These are phyloP conservation scores for Calephelis virginiensis DNA, from an alignment of 1,140 invertebrate species.

Conservation along the genomic window DNA sequence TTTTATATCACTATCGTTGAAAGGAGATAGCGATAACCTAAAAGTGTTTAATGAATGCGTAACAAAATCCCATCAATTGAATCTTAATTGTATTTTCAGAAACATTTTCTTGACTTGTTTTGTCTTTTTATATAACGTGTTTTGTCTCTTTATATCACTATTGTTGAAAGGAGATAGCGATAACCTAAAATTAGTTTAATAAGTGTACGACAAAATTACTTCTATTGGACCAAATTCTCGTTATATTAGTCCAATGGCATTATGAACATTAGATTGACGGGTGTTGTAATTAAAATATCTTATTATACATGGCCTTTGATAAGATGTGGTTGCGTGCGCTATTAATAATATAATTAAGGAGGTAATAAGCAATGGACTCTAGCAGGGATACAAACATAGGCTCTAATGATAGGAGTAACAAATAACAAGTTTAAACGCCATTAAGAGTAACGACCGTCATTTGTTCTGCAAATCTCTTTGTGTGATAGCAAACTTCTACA, in stretches of 20 bases:
- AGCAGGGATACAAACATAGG: too few relatives aligned
- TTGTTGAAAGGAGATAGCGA: too few relatives aligned
- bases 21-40: too few relatives aligned
- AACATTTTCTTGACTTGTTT: too few relatives aligned
- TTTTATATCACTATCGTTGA: too few relatives aligned
- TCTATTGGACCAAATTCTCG: not conserved
- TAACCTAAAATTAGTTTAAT: not conserved
- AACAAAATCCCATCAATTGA: too few relatives aligned
- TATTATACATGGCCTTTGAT: conserved; percentile 25
- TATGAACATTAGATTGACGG: not conserved
- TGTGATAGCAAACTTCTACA: not conserved
- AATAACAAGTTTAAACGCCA: conserved; percentile 35
- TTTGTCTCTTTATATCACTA: too few relatives aligned
- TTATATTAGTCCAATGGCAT: not conserved
- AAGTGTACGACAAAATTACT: not conserved
- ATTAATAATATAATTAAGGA: conserved; percentile 1
- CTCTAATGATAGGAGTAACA: conserved; percentile 9
- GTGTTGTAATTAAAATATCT: not conserved
- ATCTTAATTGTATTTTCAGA: too few relatives aligned
- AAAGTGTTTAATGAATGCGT: too few relatives aligned
- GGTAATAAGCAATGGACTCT: not conserved
- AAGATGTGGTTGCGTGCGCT: conserved; percentile 53
- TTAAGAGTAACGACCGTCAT: conserved; percentile 7
- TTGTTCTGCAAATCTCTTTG: not conserved
- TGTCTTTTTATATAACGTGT: too few relatives aligned